Conservation (phyloP, 1,140 invertebrate species). For the Drosophila takahashii region DNA sequence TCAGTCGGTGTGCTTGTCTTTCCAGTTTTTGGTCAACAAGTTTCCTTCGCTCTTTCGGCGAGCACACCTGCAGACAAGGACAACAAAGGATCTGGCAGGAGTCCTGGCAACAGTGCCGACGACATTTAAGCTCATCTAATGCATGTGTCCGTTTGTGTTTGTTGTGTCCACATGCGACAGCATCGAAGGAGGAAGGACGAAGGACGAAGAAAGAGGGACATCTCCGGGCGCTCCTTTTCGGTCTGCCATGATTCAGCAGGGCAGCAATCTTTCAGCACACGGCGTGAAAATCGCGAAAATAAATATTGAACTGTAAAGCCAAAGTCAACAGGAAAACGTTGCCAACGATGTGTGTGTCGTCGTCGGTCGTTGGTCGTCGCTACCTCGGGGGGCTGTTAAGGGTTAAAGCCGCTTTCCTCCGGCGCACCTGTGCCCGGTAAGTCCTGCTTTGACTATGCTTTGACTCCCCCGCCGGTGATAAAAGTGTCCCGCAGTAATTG, state of each 20-base stretch:
- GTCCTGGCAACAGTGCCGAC: conserved; percentile 26
- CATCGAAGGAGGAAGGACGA: conserved; percentile 45
- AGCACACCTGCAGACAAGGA: conserved; percentile 71
- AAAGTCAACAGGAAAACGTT: conserved; percentile 74
- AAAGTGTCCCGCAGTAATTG: conserved; percentile 62
- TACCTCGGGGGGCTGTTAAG: conserved; percentile 39
- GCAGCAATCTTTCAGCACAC: conserved; percentile 66
- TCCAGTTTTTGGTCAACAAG: conserved; percentile 81
- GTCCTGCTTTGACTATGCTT: conserved; percentile 25
- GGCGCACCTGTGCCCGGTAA: conserved; percentile 26
- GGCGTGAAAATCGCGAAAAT: conserved; percentile 83
- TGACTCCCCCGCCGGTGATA: conserved; percentile 15
- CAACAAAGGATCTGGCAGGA: conserved; percentile 21
- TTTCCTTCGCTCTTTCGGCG: conserved; percentile 51
- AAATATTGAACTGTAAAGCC: conserved; percentile 84
- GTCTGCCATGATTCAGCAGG: conserved; percentile 24
- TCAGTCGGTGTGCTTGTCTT: conserved; percentile 67
- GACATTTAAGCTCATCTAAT: conserved; percentile 79
- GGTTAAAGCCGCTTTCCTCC: conserved; percentile 49
- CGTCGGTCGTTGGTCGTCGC: background rate
- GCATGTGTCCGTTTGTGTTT: conserved; percentile 79
- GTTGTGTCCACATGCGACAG: conserved; percentile 68
- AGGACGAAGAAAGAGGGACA: conserved; percentile 32
- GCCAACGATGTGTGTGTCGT: conserved; percentile 34
- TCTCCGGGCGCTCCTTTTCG: conserved; percentile 18